Evolutionary conservation across 2,113 vertebrate species (phyloP), one percentile per base, ranked within the genome.

Genomic region (Bos javanicus): DNA sequence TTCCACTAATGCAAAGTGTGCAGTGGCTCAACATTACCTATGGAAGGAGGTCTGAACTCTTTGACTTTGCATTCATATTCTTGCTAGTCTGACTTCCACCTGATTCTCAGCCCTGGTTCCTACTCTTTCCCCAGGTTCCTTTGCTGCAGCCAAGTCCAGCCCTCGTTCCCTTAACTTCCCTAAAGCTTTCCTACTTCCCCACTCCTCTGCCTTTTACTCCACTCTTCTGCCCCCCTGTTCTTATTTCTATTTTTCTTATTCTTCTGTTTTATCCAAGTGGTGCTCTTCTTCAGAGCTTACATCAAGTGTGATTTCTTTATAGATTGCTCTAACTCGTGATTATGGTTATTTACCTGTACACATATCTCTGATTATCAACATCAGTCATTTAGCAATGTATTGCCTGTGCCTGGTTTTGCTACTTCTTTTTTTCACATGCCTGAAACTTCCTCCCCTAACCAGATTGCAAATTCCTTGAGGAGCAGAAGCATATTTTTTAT

Each of bases 81-180:
- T 57, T 76, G 33, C 2, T 36, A 1, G 2, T 81, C 30, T 80
- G 76, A 84, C 23, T 48, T 57, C 56, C 50, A 17, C 10, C 25
- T 36, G 7, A 21, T 50, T 87, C 12, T n/a, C 48, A 30, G 1
- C 1, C 2, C 16, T 17, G 8, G 1, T 11, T 36, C 33, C 10
- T 0, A 7, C 28, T 62, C 3, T 52, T 62, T 67, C 57, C 39
- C 67, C 4, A 13, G 21, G 14, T 14, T 25, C 17, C 60, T 48
- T 59, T 46, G 36, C 28, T 36, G 5, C 33, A 33, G 21, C 23
- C 26, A 48, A n/a, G 52, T 83, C 64, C 11, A 11, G 2, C 13
- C 3, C 28, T n/a, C 74, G 19, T 33, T 84, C 78, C 25, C 2
- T 48, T 6, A 33, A 60, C 28, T 86, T 15, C 25, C 28, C 25